phyloP scores from a whole-genome alignment of 1,140 invertebrate species.

The Zaprionus camerounensis region DNA sequence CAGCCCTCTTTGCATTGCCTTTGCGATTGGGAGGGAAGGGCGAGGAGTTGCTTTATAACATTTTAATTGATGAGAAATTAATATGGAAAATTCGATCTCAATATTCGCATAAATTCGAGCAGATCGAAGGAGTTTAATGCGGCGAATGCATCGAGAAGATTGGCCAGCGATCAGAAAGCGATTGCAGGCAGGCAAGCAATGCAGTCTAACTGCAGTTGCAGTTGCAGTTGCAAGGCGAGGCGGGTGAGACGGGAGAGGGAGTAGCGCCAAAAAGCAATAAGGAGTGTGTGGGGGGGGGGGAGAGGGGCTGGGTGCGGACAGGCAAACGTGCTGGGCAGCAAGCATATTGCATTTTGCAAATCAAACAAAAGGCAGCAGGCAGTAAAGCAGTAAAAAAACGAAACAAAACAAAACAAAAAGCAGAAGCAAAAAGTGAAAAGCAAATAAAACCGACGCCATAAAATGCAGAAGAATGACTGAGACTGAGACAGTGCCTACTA shows the following conservation, averaged over 20 bases:
- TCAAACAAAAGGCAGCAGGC: constrained; percentile 73
- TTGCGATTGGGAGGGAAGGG: constrained; percentile 11
- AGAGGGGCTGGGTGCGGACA: background rate
- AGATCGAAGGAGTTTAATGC: background rate
- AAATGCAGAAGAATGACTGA: constrained; percentile 55
- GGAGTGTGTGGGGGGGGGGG: background rate
- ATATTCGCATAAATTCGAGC: no score
- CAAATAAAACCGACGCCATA: constrained; percentile 41
- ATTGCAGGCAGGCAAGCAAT: background rate
- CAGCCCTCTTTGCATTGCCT: constrained; percentile 60
- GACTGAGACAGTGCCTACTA: constrained; percentile 42
- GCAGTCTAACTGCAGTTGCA: constrained; percentile 32
- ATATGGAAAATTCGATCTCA: background rate
- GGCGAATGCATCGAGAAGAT: no score
- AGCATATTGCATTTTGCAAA: constrained; percentile 82
- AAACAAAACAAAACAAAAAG: constrained; percentile 36
- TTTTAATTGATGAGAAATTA: constrained; percentile 19
- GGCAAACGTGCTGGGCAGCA: constrained; percentile 47
- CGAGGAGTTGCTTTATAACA: background rate
- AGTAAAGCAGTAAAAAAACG: constrained; percentile 38
- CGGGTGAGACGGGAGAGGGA: background rate
- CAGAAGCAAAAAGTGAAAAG: constrained; percentile 8
- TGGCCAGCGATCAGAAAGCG: background rate
- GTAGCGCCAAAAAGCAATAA: constrained; percentile 21
- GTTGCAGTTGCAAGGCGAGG: background rate